Conservation (phyloP, 1,140 invertebrate species). For the Brachionus plicatilis region DNA sequence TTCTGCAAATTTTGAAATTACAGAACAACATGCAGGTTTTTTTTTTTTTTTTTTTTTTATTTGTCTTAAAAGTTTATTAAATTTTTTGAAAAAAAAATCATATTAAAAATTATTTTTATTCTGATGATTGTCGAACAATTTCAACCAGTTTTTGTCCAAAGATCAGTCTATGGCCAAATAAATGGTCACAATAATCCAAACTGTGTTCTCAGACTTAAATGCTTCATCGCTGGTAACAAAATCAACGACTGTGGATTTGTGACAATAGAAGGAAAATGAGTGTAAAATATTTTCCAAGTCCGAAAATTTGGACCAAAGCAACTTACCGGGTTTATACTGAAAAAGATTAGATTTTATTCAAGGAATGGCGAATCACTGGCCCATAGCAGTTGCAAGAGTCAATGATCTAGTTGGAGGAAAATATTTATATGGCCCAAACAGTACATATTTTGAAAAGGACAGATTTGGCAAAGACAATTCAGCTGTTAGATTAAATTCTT, state of each 20-base stretch:
- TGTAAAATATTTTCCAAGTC: neutral
- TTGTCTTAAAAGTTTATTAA: too few species aligned
- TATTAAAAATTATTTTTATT: neutral
- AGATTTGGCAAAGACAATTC: neutral
- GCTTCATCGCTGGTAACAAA: neutral
- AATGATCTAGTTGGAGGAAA: neutral
- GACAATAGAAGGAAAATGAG: neutral
- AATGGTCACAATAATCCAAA: neutral
- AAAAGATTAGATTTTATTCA: neutral
- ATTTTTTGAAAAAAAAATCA: neutral
- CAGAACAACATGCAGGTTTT: too few species aligned
- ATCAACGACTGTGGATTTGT: neutral
- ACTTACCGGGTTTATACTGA: neutral
- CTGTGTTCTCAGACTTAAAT: neutral
- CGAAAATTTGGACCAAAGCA: neutral
- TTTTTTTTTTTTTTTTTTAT: too few species aligned
- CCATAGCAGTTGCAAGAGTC: neutral
- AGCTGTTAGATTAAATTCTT: neutral
- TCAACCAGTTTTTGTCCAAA: neutral
- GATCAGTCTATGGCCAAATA: neutral
- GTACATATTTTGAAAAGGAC: neutral
- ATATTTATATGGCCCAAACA: neutral
- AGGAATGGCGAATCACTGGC: neutral
- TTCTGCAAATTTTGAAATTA: too few species aligned
- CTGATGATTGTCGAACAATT: neutral